Evolutionary conservation across 2,797 vertebrate species (phyloP).

Genomic region (Etheostoma nigrum): DNA sequence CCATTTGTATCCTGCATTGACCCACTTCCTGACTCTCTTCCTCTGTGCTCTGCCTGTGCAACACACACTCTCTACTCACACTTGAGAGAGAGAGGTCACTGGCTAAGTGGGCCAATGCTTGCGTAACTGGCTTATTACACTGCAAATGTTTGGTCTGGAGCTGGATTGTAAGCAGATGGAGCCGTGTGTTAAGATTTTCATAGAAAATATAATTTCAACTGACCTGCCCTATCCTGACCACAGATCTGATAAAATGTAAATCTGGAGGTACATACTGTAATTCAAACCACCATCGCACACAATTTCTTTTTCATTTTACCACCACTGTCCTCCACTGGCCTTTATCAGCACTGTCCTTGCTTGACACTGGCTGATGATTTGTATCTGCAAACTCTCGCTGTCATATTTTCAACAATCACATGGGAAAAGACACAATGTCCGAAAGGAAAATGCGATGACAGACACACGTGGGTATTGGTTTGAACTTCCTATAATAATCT

Average conservation of each 20-base stretch:
- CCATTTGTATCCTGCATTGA: slow-evolving; percentile 72
- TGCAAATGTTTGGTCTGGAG: slow-evolving; percentile 37
- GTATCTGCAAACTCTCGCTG: background rate
- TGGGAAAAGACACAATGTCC: background rate
- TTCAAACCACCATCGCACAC: background rate
- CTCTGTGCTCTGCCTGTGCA: slow-evolving; percentile 34
- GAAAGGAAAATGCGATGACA: slow-evolving; percentile 1
- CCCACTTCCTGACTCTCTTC: slow-evolving; percentile 66
- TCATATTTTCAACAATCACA: background rate
- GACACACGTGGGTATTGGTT: background rate
- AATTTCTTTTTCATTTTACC: background rate
- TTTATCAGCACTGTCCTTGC: background rate
- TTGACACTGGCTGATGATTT: slow-evolving; percentile 3
- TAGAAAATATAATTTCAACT: slow-evolving; percentile 12
- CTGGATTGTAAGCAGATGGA: slow-evolving; percentile 14
- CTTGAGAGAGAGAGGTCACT: slow-evolving; percentile 43
- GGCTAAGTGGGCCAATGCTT: slow-evolving; percentile 63
- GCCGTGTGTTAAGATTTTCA: background rate
- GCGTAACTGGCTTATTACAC: slow-evolving; percentile 65
- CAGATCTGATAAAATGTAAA: slow-evolving; percentile 18
- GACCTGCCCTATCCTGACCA: background rate
- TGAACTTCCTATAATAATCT: slow-evolving; percentile 5
- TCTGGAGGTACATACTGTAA: background rate
- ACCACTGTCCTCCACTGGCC: background rate
- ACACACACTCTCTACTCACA: slow-evolving; percentile 30